These are phyloP conservation scores for Dinoponera quadriceps DNA, from an alignment of 1,140 invertebrate species.

Conservation along the genomic window DNA sequence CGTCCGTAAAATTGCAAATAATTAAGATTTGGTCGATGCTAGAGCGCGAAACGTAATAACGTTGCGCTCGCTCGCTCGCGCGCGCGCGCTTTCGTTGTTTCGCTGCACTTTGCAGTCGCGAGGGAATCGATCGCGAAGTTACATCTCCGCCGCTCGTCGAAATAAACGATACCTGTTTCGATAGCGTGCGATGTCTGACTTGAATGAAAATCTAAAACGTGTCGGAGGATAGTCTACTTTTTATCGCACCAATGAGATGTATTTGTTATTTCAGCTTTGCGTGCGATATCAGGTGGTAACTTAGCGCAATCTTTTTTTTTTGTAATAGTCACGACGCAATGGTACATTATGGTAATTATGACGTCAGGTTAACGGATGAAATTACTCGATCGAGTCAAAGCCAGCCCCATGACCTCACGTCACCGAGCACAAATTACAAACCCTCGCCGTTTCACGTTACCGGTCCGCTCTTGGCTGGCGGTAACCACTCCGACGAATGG, in stretches of 20 bases:
- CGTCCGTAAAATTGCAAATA: conserved; percentile 84
- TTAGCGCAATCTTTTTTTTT: background rate
- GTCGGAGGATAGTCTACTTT: background rate
- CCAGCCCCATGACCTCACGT: conserved; percentile 70
- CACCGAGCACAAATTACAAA: conserved; percentile 79
- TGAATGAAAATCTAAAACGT: background rate
- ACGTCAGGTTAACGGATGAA: conserved; percentile 75
- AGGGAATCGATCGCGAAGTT: background rate
- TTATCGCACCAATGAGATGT: background rate
- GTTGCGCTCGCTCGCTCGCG: background rate
- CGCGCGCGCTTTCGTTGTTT: conserved; percentile 2
- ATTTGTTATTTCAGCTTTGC: too few species aligned
- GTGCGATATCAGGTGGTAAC: too few species aligned
- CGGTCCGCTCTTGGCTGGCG: conserved; percentile 24
- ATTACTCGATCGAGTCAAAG: conserved; percentile 75
- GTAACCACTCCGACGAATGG: conserved; percentile 56
- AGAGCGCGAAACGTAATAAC: conserved; percentile 65
- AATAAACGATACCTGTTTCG: conserved; percentile 18
- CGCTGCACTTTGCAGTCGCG: conserved; percentile 22
- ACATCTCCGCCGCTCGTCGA: conserved; percentile 29
- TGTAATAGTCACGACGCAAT: conserved; percentile 53
- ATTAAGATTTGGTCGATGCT: conserved; percentile 83
- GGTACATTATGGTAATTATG: conserved; percentile 75
- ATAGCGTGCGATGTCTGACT: background rate
- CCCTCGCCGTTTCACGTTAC: conserved; percentile 60